Conservation (phyloP, 2,797 vertebrate genomes). For the Poeciliopsis presidionis region DNA sequence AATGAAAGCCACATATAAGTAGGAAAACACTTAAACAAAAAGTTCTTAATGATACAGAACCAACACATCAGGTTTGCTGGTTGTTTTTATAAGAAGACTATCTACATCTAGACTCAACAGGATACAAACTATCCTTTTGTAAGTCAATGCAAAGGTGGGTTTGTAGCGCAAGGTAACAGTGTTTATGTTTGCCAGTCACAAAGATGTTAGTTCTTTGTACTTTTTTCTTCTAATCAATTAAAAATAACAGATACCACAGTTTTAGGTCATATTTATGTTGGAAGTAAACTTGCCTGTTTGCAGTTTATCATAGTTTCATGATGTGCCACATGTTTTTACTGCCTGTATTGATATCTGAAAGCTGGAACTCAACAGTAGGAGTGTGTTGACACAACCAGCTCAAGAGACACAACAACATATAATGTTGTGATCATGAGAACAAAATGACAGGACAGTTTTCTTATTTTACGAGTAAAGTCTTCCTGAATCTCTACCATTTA, state of each 20-base stretch:
- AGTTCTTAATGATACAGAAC: not conserved
- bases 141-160: not conserved
- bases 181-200: not conserved
- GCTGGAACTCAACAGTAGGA: no score
- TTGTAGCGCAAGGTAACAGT: not conserved
- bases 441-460: not conserved
- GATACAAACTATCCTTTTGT: not conserved
- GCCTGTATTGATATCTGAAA: not conserved
- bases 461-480: not conserved
- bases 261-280: no score
- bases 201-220: not conserved
- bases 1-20: not conserved
- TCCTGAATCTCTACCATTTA: not conserved
- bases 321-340: not conserved
- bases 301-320: not conserved
- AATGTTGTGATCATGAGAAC: not conserved
- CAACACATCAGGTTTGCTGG: not conserved
- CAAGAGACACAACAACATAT: not conserved
- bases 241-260: no score
- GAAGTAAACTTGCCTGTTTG: not conserved
- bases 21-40: not conserved
- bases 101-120: not conserved
- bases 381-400: not conserved
- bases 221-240: not conserved
- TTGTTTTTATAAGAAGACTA: not conserved